Base-by-base conservation (phyloP, 2,888 invertebrate genomes). In the Drosophila ustulata region DNA sequence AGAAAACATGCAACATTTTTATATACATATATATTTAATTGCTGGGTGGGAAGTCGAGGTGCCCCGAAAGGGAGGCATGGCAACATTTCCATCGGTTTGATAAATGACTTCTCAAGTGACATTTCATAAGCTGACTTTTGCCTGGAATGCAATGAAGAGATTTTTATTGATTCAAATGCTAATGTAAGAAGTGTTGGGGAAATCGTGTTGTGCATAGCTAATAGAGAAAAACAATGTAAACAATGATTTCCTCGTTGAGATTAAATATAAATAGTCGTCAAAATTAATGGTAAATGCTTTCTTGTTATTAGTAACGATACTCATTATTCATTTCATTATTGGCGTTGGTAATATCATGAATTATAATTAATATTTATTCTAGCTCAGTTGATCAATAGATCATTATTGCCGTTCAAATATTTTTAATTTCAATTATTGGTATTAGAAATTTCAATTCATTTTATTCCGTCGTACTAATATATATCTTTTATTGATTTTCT, bases 51-150 rank as follows among this genome's bases (percentile, higher is more conserved):
- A 50, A 23, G 58, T 49, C 41, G 49, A 58, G 71, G 53, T 58
- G 41, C 7, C 49, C 32, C 28, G 4, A 7, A n/a, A 4, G 5
- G 3, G 51, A 13, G 30, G 49, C 11, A 64, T 46, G 66, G 68
- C 77, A 69, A 53, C 64, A 47, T 43, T 39, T 62, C 55, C 83
- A 71, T 80, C 78, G 71, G 51, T 66, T 73, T 75, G 82, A 82
- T 75, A 78, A 84, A 84, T 81, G 65, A 71, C 62, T 63, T 46
- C 53, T 71, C 65, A 63, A 82, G 84, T 78, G 87, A 61, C 87
- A 78, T 81, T 80, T 86, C 71, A 71, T 68, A 66, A 67, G 63
- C 25, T 50, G 51, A 28, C 51, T 51, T 53, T 49, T 32, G n/a
- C 34, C n/a, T 45, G 49, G 52, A 37, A 55, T 61, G 56, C 56